These are phyloP conservation scores for Notolepis coatsorum DNA, from an alignment of 2,797 vertebrate species.

Conservation along the genomic window DNA sequence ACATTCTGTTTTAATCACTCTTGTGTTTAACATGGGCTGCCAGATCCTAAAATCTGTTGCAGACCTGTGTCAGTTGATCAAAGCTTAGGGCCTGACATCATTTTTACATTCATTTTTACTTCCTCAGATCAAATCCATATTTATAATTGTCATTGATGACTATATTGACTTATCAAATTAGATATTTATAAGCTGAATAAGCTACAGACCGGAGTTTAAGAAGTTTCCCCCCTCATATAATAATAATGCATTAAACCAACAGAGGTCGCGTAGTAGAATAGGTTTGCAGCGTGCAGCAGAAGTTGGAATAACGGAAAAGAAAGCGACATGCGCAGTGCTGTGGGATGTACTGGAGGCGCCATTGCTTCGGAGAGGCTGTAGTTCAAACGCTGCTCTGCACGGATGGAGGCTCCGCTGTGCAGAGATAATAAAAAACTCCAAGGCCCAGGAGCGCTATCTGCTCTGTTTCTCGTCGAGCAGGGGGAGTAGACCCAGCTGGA, in stretches of 20 bases:
- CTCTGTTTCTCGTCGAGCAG: constrained; percentile 53
- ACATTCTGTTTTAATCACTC: neutral
- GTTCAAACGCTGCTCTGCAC: constrained; percentile 58
- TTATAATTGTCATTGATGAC: too few relatives aligned
- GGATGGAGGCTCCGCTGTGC: constrained; percentile 46
- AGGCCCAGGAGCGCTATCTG: constrained; percentile 52
- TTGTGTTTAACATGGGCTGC: neutral
- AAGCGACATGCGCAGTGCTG: constrained; percentile 75
- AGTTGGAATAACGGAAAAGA: constrained; percentile 84
- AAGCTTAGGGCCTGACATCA: too few relatives aligned
- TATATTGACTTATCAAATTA: too few relatives aligned
- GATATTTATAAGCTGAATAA: too few relatives aligned
- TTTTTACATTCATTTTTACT: too few relatives aligned
- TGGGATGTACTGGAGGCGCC: constrained; percentile 62
- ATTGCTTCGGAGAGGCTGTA: constrained; percentile 72
- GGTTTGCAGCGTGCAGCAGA: constrained; percentile 38
- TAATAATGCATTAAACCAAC: too few relatives aligned
- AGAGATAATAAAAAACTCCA: constrained; percentile 66
- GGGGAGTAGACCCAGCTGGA: constrained; percentile 82
- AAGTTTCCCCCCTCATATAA: too few relatives aligned
- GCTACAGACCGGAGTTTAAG: too few relatives aligned
- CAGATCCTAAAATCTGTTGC: constrained; percentile 29
- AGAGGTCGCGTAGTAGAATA: constrained; percentile 56
- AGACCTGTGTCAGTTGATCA: too few relatives aligned
- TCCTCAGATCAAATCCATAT: too few relatives aligned